Conservation (phyloP, 2,888 invertebrate genomes). For the Pantelozetes paolii region DNA sequence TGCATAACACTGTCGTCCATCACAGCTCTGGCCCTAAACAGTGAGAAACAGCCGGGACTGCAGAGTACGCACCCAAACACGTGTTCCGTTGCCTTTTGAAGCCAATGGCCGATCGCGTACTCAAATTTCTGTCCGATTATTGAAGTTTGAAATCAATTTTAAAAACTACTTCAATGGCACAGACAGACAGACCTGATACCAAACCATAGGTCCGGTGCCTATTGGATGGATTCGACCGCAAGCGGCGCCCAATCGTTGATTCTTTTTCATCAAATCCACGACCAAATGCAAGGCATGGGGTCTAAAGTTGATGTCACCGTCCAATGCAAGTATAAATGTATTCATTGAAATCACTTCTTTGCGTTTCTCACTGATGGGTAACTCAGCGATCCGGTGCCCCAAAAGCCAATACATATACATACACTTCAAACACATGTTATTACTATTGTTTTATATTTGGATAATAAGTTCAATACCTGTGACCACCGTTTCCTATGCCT, state of each 20-base stretch:
- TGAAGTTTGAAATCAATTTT: background rate
- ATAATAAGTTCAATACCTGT: constrained; percentile 59
- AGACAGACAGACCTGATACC: constrained; percentile 60
- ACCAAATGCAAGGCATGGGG: constrained; percentile 72
- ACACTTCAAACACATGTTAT: constrained; percentile 49
- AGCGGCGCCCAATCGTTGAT: constrained; percentile 71
- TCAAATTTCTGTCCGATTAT: constrained; percentile 65
- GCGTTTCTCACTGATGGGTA: constrained; percentile 55
- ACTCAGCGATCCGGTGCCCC: constrained; percentile 64
- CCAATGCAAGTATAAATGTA: constrained; percentile 75
- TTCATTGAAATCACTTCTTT: constrained; percentile 54
- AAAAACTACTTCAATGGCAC: background rate
- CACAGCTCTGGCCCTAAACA: constrained; percentile 78
- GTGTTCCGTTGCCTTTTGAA: constrained; percentile 86
- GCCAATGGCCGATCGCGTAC: constrained; percentile 87
- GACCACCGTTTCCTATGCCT: constrained; percentile 88
- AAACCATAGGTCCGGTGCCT: constrained; percentile 74
- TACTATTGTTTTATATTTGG: background rate
- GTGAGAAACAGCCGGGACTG: constrained; percentile 85
- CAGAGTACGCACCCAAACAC: constrained; percentile 84
- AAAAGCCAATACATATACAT: constrained; percentile 93
- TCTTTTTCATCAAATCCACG: constrained; percentile 79
- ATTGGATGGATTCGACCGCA: constrained; percentile 86
- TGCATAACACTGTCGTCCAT: constrained; percentile 88
- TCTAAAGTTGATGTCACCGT: constrained; percentile 84